Percentiles rank a stretch among this genome's conserved stretches.
Conservation (phyloP, 2,888 invertebrate species). For the Agonopterix alstromeriana region DNA sequence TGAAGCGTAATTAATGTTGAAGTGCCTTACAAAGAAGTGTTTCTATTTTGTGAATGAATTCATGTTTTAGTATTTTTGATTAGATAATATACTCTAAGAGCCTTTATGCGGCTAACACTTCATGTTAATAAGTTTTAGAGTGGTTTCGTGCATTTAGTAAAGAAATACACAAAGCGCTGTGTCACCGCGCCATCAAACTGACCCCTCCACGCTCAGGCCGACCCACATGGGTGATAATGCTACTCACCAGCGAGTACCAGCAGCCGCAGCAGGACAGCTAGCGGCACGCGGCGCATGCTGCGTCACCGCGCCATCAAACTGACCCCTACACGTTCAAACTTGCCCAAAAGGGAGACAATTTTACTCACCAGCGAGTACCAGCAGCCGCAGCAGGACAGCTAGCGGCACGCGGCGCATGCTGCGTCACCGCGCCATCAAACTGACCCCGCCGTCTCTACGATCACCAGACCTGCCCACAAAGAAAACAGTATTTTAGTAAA, state of each 20-base stretch:
- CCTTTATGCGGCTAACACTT: too few relatives aligned
- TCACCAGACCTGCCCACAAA: constrained; percentile 8
- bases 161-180: constrained; percentile 50
- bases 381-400: constrained; percentile 61
- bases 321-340: constrained; percentile 8
- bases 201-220: constrained; percentile 6
- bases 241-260: constrained; percentile 45
- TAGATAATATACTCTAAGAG: too few relatives aligned
- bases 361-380: constrained; percentile 46
- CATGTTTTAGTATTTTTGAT: too few relatives aligned
- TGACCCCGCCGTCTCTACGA: constrained; percentile 6
- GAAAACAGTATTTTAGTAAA: constrained; percentile 24
- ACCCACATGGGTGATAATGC: too few relatives aligned
- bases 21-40: too few relatives aligned
- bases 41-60: too few relatives aligned
- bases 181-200: constrained; percentile 56
- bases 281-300: constrained; percentile 62
- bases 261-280: constrained; percentile 63
- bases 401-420: constrained; percentile 63
- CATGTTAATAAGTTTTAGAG: too few relatives aligned
- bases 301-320: constrained; percentile 62
- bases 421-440: constrained; percentile 64
- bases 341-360: too few relatives aligned
- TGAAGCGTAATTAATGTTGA: too few relatives aligned
- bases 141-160: too few relatives aligned